Conservation (phyloP, 1,140 invertebrate genomes). For the Drosophila kikkawai region DNA sequence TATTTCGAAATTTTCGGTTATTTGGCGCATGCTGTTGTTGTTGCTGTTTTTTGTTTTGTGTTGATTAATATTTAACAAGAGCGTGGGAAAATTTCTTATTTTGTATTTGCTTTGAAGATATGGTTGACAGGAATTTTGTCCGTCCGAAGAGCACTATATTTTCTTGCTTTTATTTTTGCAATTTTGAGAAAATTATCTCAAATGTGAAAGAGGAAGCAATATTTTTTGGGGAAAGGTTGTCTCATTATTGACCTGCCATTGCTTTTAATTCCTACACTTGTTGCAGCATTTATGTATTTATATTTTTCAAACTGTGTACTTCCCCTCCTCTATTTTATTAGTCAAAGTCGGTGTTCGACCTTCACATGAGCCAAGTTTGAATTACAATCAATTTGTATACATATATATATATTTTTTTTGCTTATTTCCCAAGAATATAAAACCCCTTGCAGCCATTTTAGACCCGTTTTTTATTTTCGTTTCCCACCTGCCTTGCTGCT, state of each 20-base stretch:
- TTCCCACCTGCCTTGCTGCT: neutral
- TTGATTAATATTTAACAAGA: conserved; percentile 38
- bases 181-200: neutral
- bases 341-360: conserved; percentile 68
- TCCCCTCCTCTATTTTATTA: conserved; percentile 1
- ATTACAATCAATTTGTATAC: conserved; percentile 31
- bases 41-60: conserved; percentile 3
- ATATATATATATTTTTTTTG: conserved; percentile 15
- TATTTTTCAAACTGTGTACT: conserved; percentile 1
- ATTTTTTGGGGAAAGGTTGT: neutral
- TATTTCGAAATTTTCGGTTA: conserved; percentile 33
- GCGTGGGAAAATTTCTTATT: conserved; percentile 17
- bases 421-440: conserved; percentile 11
- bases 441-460: neutral
- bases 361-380: conserved; percentile 58
- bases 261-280: neutral
- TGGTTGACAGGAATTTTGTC: conserved; percentile 3
- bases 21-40: neutral
- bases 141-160: neutral
- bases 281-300: neutral
- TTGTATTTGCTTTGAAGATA: conserved; percentile 30
- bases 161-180: neutral
- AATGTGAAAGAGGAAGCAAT: neutral
- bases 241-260: too few species aligned
- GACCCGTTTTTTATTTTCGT: neutral